Conservation (phyloP, 1,140 invertebrate species). For the Nasonia giraulti region DNA sequence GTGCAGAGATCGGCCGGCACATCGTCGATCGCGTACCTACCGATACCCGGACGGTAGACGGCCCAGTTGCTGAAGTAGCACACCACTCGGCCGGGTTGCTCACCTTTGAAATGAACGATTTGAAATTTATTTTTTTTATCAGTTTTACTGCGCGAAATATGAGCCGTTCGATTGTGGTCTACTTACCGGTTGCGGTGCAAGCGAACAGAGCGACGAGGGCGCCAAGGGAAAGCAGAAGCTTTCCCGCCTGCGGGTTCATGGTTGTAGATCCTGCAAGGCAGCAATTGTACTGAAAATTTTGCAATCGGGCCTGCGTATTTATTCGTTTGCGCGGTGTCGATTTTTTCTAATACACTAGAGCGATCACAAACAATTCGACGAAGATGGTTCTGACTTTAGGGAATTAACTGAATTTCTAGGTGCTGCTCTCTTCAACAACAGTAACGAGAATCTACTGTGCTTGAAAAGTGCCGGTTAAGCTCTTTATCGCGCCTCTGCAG, state of each 20-base stretch:
- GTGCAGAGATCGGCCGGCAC: slow-evolving; percentile 89
- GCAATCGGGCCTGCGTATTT: too few species aligned
- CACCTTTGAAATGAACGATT: neutral
- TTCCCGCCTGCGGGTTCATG: slow-evolving; percentile 43
- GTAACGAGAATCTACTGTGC: too few species aligned
- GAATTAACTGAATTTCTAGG: too few species aligned
- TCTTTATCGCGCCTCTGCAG: too few species aligned
- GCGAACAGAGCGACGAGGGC: slow-evolving; percentile 44
- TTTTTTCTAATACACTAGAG: too few species aligned
- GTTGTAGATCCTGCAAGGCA: slow-evolving; percentile 13
- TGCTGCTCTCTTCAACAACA: too few species aligned
- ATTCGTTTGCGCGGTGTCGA: too few species aligned
- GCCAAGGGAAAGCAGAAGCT: slow-evolving; percentile 50
- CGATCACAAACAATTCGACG: too few species aligned
- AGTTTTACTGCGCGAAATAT: neutral
- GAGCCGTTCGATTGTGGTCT: neutral
- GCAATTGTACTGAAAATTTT: neutral
- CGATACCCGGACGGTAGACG: slow-evolving; percentile 87
- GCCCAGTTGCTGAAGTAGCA: slow-evolving; percentile 96
- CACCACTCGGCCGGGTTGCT: slow-evolving; percentile 71
- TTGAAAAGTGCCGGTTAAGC: too few species aligned
- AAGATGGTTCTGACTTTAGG: too few species aligned
- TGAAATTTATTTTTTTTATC: neutral
- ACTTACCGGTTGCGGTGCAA: slow-evolving; percentile 53
- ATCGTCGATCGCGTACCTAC: slow-evolving; percentile 87